Percentiles rank a stretch among this genome's conserved stretches.
Evolutionary conservation across 2,888 invertebrate genomes (phyloP).

Genomic region (Marronus borbonicus): DNA sequence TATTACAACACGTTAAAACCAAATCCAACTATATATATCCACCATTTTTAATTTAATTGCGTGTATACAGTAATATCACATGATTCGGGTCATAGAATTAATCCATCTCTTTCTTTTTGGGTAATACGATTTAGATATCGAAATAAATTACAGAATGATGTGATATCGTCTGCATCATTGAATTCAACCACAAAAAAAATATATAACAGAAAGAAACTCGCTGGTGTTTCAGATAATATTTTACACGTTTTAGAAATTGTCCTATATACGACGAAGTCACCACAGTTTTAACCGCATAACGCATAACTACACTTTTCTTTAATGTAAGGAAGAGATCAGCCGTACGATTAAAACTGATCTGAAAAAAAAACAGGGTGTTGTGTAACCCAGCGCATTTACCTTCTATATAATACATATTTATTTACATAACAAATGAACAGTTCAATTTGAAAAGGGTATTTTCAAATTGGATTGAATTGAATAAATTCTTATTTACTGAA

Average conservation of each 20-base stretch:
- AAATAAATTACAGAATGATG: slow-evolving; percentile 26
- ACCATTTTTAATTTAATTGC: slow-evolving; percentile 21
- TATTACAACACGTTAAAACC: slow-evolving; percentile 46
- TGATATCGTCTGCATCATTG: slow-evolving; percentile 29
- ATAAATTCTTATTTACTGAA: too few species aligned
- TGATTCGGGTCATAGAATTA: slow-evolving; percentile 15
- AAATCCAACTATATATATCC: slow-evolving; percentile 42
- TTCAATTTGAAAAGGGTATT: slow-evolving; percentile 44
- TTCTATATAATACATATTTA: slow-evolving; percentile 35
- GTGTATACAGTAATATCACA: slow-evolving; percentile 41
- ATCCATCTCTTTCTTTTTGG: slow-evolving; percentile 4
- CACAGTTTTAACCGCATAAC: slow-evolving; percentile 29
- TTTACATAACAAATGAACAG: slow-evolving; percentile 43
- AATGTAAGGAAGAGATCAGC: slow-evolving; percentile 26
- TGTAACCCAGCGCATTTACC: slow-evolving; percentile 34
- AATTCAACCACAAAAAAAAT: slow-evolving; percentile 24
- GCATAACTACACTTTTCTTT: slow-evolving; percentile 8
- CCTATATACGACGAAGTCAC: slow-evolving; percentile 20
- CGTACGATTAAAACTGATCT: slow-evolving; percentile 32
- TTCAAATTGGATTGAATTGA: neutral
- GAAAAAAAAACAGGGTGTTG: neutral
- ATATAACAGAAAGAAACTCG: slow-evolving; percentile 35
- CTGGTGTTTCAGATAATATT: slow-evolving; percentile 13
- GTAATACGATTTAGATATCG: neutral
- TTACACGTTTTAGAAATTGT: slow-evolving; percentile 12